phyloP scores from a whole-genome alignment of 2,888 invertebrate species.

The Thumatha senex region DNA sequence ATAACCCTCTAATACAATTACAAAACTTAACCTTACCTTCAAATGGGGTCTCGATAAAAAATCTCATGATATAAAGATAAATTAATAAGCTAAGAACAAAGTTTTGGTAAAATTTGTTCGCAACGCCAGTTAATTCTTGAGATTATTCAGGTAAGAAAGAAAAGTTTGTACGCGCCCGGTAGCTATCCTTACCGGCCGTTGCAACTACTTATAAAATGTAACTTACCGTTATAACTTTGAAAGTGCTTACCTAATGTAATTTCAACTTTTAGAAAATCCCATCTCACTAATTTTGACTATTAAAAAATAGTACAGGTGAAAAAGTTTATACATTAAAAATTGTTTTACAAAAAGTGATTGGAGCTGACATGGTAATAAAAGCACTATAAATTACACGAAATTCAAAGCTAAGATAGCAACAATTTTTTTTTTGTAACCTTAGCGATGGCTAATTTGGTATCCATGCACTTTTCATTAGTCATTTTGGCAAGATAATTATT shows the following conservation, averaged over 20 bases:
- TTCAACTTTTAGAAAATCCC: slow-evolving; percentile 16
- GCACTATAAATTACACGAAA: too few relatives aligned
- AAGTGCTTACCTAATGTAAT: slow-evolving; percentile 32
- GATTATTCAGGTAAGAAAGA: slow-evolving; percentile 50
- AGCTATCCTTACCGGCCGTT: slow-evolving; percentile 36
- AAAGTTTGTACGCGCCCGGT: slow-evolving; percentile 44
- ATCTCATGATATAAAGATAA: slow-evolving; percentile 34
- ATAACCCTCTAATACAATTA: slow-evolving; percentile 26
- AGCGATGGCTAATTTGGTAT: too few relatives aligned
- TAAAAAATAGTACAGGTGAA: too few relatives aligned
- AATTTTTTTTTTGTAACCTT: too few relatives aligned
- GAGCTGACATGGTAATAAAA: too few relatives aligned
- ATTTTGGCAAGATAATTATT: too few relatives aligned
- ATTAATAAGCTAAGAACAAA: slow-evolving; percentile 57
- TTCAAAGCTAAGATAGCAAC: too few relatives aligned
- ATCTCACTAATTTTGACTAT: too few relatives aligned
- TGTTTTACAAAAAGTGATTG: too few relatives aligned
- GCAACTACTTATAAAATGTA: slow-evolving; percentile 41
- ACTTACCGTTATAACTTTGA: slow-evolving; percentile 38
- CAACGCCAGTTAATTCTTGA: slow-evolving; percentile 53
- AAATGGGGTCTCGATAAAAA: slow-evolving; percentile 37
- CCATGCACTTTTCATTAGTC: too few relatives aligned
- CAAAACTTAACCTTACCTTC: too few relatives aligned
- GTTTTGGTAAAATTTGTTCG: slow-evolving; percentile 54
- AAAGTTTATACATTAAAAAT: too few relatives aligned